Conservation (phyloP, 2,888 invertebrate genomes). For the Spialia ferax region DNA sequence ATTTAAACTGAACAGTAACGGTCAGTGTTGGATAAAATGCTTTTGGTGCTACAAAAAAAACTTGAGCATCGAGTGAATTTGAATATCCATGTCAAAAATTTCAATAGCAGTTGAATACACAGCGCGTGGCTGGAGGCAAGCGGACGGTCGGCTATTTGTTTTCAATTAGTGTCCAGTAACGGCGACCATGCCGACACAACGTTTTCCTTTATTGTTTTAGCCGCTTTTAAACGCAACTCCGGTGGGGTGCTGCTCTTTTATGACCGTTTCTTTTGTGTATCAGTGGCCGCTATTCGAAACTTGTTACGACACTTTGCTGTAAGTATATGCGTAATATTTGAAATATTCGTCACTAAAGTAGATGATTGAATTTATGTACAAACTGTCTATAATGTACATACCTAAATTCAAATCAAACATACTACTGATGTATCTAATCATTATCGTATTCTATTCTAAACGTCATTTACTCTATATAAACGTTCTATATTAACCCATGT, state of each 20-base stretch:
- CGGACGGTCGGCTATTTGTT: constrained; percentile 27
- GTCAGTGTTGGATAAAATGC: constrained; percentile 10
- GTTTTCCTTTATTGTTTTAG: constrained; percentile 24
- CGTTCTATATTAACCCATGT: too few species aligned
- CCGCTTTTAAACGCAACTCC: constrained; percentile 22
- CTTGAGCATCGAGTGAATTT: not conserved
- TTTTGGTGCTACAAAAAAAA: not conserved
- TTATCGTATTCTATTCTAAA: too few species aligned
- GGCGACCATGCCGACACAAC: constrained; percentile 15
- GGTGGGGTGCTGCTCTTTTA: not conserved
- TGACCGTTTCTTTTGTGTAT: not conserved
- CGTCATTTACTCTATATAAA: too few species aligned
- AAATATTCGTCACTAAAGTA: too few species aligned
- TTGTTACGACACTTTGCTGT: too few species aligned
- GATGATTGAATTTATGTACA: too few species aligned
- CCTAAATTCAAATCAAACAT: too few species aligned
- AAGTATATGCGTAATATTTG: too few species aligned
- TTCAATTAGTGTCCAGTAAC: constrained; percentile 33
- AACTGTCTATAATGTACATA: too few species aligned
- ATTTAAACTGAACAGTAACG: not conserved
- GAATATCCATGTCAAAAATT: constrained; percentile 22
- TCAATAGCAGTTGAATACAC: constrained; percentile 13
- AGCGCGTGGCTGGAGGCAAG: not conserved
- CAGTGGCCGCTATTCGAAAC: too few species aligned
- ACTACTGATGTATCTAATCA: too few species aligned